phyloP scores from a whole-genome alignment of 2,113 vertebrate genomes.

The Halcyon malimbica region DNA sequence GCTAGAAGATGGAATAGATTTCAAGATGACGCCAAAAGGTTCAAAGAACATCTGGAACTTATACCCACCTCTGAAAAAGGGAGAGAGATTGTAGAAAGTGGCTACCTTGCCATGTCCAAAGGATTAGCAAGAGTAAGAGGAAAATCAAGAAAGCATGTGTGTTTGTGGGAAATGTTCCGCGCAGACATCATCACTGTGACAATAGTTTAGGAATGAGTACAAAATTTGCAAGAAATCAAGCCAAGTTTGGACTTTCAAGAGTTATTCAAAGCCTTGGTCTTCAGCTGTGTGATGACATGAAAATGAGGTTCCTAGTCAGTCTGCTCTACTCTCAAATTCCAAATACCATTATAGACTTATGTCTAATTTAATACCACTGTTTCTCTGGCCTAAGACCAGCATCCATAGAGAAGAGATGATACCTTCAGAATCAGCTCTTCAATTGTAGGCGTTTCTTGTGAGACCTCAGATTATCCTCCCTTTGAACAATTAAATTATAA shows the following conservation, averaged over 20 bases:
- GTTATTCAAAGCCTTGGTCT: not conserved
- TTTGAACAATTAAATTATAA: not conserved
- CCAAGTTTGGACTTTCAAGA: not conserved
- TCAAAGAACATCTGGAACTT: not conserved
- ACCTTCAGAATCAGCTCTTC: not conserved
- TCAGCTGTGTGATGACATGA: not conserved
- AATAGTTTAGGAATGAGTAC: not conserved
- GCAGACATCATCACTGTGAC: not conserved
- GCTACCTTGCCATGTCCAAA: not conserved
- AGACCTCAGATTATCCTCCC: not conserved
- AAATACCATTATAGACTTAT: fast-evolving
- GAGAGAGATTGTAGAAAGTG: not conserved
- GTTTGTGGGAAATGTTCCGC: not conserved
- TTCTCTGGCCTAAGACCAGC: not conserved
- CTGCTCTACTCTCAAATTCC: not conserved
- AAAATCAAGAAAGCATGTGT: fast-evolving
- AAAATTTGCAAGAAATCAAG: not conserved
- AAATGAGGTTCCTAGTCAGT: not conserved
- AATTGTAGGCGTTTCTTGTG: not conserved
- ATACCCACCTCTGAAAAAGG: not conserved
- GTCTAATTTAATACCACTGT: not conserved
- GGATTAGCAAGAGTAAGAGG: not conserved
- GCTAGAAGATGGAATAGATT: not conserved
- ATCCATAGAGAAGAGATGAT: not conserved
- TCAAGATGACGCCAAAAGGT: not conserved